These are phyloP conservation scores for Drosophila trapezifrons DNA, from an alignment of 1,140 invertebrate genomes.

Conservation along the genomic window DNA sequence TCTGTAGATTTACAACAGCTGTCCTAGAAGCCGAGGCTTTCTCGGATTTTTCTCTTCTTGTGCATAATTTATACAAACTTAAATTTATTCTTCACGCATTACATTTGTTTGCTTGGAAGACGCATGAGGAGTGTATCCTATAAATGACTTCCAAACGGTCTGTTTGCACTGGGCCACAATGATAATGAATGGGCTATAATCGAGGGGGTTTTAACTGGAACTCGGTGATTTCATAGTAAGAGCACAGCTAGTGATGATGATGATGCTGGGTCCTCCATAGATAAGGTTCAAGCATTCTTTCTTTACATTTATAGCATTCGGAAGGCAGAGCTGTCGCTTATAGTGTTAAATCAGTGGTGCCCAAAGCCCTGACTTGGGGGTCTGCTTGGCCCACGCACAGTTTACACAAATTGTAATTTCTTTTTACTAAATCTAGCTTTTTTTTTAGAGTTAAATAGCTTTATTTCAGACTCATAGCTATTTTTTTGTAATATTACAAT, in stretches of 20 bases:
- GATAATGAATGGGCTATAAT: slow-evolving; percentile 15
- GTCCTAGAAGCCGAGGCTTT: not conserved
- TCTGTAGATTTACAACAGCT: slow-evolving; percentile 56
- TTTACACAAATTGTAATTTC: no score
- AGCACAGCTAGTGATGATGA: not conserved
- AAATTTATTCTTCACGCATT: slow-evolving; percentile 78
- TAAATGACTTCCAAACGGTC: slow-evolving; percentile 23
- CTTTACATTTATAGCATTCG: not conserved
- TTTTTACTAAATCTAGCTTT: no score
- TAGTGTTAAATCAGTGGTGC: no score
- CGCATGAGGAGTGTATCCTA: slow-evolving; percentile 10
- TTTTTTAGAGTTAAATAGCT: no score
- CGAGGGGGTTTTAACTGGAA: slow-evolving; percentile 10
- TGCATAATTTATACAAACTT: slow-evolving; percentile 58
- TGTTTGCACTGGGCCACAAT: slow-evolving; percentile 1
- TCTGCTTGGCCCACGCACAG: no score
- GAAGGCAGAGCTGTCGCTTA: no score
- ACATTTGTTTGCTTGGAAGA: slow-evolving; percentile 37
- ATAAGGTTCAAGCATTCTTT: not conserved
- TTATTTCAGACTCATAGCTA: no score
- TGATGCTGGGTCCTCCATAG: not conserved
- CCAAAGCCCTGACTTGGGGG: no score
- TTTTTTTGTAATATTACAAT: no score
- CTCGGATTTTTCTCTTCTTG: not conserved
- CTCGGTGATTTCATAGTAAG: slow-evolving; percentile 1